Conservation (phyloP, 2,888 invertebrate species). For the Incurvaria masculella region DNA sequence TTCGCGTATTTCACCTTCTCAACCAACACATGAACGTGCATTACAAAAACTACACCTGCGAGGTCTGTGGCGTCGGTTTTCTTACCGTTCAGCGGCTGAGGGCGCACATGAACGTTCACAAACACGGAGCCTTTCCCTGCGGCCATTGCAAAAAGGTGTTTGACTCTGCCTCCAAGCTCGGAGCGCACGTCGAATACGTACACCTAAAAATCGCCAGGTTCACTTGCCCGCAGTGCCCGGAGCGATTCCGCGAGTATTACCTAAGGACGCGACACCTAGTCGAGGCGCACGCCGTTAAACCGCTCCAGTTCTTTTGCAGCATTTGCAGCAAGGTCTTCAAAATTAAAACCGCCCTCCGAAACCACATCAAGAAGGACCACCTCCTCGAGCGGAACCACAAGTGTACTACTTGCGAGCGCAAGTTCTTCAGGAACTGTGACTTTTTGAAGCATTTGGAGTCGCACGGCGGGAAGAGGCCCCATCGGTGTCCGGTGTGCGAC, state of each 20-base stretch:
- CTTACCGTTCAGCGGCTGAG: constrained; percentile 42
- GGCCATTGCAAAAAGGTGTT: constrained; percentile 39
- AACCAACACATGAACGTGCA: constrained; percentile 49
- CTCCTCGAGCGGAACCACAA: not conserved
- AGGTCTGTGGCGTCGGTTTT: constrained; percentile 44
- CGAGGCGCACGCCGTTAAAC: constrained; percentile 33
- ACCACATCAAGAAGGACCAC: constrained; percentile 24
- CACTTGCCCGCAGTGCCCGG: constrained; percentile 37
- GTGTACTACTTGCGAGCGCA: not conserved
- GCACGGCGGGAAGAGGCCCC: constrained; percentile 25
- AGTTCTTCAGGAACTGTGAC: not conserved
- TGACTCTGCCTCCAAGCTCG: constrained; percentile 33
- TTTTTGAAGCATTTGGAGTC: not conserved
- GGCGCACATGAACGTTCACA: constrained; percentile 41
- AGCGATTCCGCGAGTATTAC: constrained; percentile 29
- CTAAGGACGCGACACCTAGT: constrained; percentile 36
- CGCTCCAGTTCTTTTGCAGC: constrained; percentile 42
- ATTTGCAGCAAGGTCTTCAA: constrained; percentile 44
- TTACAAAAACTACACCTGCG: constrained; percentile 40
- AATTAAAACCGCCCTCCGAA: constrained; percentile 35
- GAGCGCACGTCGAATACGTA: constrained; percentile 35
- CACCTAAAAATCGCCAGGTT: constrained; percentile 43
- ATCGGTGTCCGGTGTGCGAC: constrained; percentile 22
- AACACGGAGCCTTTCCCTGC: constrained; percentile 39
- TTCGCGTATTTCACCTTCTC: constrained; percentile 32